Conservation (phyloP, 2,888 invertebrate genomes). For the Drosophila kokeensis region DNA sequence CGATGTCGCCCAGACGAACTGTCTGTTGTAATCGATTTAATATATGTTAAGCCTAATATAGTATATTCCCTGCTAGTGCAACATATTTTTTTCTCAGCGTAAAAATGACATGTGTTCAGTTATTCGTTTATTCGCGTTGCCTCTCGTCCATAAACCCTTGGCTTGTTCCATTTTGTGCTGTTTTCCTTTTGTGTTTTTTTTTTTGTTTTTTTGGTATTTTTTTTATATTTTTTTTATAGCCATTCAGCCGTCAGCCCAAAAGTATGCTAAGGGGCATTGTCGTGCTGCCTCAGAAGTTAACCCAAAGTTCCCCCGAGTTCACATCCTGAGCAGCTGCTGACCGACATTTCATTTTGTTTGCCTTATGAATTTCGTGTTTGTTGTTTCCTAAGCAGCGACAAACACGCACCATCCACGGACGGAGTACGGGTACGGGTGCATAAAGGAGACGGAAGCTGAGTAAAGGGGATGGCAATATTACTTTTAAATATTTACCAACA, state of each 20-base stretch:
- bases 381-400: constrained; percentile 52
- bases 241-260: constrained; percentile 32
- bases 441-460: not conserved
- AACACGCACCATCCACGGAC: constrained; percentile 37
- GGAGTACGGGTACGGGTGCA: not conserved
- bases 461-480: not conserved
- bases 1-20: not conserved
- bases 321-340: constrained; percentile 51
- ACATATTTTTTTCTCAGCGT: not conserved
- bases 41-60: not conserved
- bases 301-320: constrained; percentile 20
- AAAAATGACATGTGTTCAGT: not conserved
- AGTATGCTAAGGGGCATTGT: constrained; percentile 45
- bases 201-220: constrained; percentile 10
- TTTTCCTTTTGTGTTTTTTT: not conserved
- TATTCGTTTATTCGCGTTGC: not conserved
- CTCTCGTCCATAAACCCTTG: not conserved
- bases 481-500: constrained; percentile 53
- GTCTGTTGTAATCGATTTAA: not conserved
- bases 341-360: constrained; percentile 59
- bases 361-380: constrained; percentile 55
- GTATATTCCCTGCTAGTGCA: not conserved
- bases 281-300: constrained; percentile 34
- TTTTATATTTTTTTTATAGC: constrained; percentile 1
- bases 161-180: not conserved